Evolutionary conservation across 2,888 invertebrate species (phyloP).

Genomic region (Caenorhabditis doughertyi): DNA sequence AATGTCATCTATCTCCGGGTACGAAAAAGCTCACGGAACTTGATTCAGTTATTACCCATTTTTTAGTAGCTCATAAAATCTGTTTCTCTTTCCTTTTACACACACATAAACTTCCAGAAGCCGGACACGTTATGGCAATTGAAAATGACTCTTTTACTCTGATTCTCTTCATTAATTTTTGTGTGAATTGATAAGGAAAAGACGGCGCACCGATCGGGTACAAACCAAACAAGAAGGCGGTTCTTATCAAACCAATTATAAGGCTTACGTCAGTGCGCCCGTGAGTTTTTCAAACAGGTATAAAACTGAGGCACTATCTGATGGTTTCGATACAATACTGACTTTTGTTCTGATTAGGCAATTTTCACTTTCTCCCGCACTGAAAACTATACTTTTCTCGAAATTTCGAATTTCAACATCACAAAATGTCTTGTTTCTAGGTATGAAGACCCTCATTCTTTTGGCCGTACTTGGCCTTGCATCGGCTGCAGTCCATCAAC

Average conservation of each 20-base stretch:
- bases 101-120: slow-evolving; percentile 32
- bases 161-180: neutral
- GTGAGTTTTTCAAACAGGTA: slow-evolving; percentile 46
- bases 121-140: slow-evolving; percentile 20
- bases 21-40: slow-evolving; percentile 28
- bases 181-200: slow-evolving; percentile 36
- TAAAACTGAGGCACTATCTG: slow-evolving; percentile 52
- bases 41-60: slow-evolving; percentile 12
- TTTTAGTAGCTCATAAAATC: slow-evolving; percentile 50
- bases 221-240: slow-evolving; percentile 55
- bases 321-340: neutral
- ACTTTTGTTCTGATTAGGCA: slow-evolving; percentile 7
- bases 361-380: slow-evolving; percentile 3
- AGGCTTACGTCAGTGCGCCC: slow-evolving; percentile 53
- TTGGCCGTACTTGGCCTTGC: slow-evolving; percentile 70
- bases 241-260: slow-evolving; percentile 36
- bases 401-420: neutral
- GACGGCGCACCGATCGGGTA: slow-evolving; percentile 48
- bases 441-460: slow-evolving; percentile 59
- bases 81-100: slow-evolving; percentile 1
- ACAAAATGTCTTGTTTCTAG: neutral
- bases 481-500: slow-evolving; percentile 73
- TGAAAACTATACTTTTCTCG: slow-evolving; percentile 2
- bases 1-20: slow-evolving; percentile 42
- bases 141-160: slow-evolving; percentile 29